phyloP scores from a whole-genome alignment of 2,113 vertebrate species.

The Ramphastos sulfuratus region DNA sequence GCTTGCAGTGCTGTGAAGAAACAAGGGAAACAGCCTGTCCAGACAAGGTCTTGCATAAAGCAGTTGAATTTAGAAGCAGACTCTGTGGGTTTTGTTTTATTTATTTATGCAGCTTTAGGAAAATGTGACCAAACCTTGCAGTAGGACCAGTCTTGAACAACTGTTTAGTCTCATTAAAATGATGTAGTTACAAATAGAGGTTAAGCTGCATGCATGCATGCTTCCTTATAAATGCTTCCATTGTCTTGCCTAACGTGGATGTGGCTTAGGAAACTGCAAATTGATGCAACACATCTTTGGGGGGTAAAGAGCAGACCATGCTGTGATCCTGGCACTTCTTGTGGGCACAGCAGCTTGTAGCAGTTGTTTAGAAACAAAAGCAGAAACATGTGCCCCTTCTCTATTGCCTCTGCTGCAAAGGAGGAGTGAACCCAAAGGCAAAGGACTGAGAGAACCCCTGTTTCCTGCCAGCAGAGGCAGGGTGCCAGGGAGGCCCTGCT shows the following conservation, averaged over 20 bases:
- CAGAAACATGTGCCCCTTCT: neutral
- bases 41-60: slow-evolving; percentile 27
- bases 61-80: slow-evolving; percentile 12
- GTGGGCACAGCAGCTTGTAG: slow-evolving; percentile 42
- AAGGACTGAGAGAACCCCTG: slow-evolving; percentile 42
- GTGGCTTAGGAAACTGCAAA: slow-evolving; percentile 33
- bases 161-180: slow-evolving; percentile 47
- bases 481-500: slow-evolving; percentile 52
- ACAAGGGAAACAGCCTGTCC: neutral
- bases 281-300: neutral
- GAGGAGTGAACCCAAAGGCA: slow-evolving; percentile 21
- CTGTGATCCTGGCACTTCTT: slow-evolving; percentile 46
- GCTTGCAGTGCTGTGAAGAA: neutral
- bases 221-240: slow-evolving; percentile 16
- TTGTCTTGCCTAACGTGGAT: slow-evolving; percentile 30
- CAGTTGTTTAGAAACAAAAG: slow-evolving; percentile 59
- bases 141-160: neutral
- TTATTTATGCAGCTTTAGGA: slow-evolving; percentile 37
- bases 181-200: slow-evolving; percentile 13
- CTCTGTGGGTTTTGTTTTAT: neutral
- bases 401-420: slow-evolving; percentile 29
- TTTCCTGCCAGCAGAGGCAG: slow-evolving; percentile 45
- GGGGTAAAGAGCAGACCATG: slow-evolving; percentile 35
- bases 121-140: slow-evolving; percentile 8
- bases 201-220: neutral